These are phyloP conservation scores for Pluvianellus socialis DNA, from an alignment of 2,113 vertebrate species.

Conservation along the genomic window DNA sequence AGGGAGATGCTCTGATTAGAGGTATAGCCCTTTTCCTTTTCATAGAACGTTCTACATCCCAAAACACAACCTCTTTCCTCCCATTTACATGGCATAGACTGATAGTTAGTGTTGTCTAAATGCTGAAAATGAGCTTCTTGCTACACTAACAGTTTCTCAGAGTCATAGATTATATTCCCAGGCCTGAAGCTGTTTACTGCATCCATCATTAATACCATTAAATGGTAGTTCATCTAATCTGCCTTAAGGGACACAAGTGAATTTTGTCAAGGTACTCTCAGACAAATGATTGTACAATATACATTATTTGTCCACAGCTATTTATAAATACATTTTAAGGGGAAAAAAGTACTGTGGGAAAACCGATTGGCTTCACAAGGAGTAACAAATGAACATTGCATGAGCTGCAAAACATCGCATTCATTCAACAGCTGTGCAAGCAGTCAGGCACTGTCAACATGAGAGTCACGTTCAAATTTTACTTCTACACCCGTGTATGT, in stretches of 20 bases:
- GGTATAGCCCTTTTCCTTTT: conserved; percentile 28
- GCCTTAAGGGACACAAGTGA: conserved; percentile 33
- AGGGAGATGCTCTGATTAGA: conserved; percentile 34
- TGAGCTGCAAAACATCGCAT: background rate
- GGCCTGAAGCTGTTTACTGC: conserved; percentile 47
- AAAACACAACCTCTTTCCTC: conserved; percentile 22
- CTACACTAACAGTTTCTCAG: conserved; percentile 31
- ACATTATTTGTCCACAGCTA: conserved; percentile 15
- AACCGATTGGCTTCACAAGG: background rate
- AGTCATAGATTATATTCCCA: conserved; percentile 52
- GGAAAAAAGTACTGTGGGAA: background rate
- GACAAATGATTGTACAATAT: background rate
- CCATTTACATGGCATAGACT: conserved; percentile 59
- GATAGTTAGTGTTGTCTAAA: conserved; percentile 44
- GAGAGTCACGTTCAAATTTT: background rate
- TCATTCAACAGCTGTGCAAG: background rate
- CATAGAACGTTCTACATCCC: background rate
- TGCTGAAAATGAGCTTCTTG: conserved; percentile 57
- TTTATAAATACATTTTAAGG: conserved; percentile 26
- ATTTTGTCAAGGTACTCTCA: conserved; percentile 19
- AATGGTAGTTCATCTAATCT: conserved; percentile 57
- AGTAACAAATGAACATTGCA: background rate
- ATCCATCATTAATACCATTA: conserved; percentile 56
- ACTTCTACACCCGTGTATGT: background rate
- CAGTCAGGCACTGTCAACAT: background rate